A percentile compares a stretch with the other conserved stretches of the same genome.
phyloP scores from a whole-genome alignment of 1,140 invertebrate species.

The Euura saliciscinereae region DNA sequence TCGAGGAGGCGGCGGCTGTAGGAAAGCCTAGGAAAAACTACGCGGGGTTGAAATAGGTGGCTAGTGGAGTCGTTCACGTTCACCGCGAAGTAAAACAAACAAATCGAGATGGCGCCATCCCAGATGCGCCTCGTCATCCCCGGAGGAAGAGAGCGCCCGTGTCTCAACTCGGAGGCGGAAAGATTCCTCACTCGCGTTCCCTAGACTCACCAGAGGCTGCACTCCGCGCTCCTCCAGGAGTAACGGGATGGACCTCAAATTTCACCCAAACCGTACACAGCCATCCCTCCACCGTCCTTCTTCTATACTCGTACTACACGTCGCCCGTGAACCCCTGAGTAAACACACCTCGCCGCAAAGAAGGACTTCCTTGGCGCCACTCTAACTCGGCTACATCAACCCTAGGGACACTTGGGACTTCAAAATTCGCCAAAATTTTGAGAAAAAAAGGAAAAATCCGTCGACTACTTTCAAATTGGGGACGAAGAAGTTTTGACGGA shows the following conservation, averaged over 20 bases:
- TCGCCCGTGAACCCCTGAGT: too few species aligned
- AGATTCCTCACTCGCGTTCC: conserved; percentile 14
- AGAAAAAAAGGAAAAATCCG: too few species aligned
- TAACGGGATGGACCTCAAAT: conserved; percentile 36
- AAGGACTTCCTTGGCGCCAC: conserved; percentile 4
- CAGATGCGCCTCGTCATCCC: conserved; percentile 56
- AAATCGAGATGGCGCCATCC: conserved; percentile 55
- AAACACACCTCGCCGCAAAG: conserved; percentile 2
- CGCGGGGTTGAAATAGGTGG: background rate
- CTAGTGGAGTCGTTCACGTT: background rate
- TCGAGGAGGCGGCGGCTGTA: conserved; percentile 25
- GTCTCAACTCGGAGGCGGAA: conserved; percentile 19
- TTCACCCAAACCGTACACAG: conserved; percentile 30
- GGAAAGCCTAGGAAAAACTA: conserved; percentile 14
- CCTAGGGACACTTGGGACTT: too few species aligned
- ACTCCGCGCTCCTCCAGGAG: conserved; percentile 11
- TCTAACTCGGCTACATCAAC: background rate
- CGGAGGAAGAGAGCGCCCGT: conserved; percentile 23
- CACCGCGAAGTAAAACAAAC: conserved; percentile 52
- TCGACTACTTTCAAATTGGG: too few species aligned
- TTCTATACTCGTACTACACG: too few species aligned
- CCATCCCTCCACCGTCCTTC: background rate
- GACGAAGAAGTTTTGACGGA: too few species aligned
- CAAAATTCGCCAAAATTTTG: too few species aligned
- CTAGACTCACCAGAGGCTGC: background rate